Evolutionary conservation across 2,113 vertebrate species (phyloP), one percentile per base, ranked within the genome.

Genomic region (Alligator sinensis): DNA sequence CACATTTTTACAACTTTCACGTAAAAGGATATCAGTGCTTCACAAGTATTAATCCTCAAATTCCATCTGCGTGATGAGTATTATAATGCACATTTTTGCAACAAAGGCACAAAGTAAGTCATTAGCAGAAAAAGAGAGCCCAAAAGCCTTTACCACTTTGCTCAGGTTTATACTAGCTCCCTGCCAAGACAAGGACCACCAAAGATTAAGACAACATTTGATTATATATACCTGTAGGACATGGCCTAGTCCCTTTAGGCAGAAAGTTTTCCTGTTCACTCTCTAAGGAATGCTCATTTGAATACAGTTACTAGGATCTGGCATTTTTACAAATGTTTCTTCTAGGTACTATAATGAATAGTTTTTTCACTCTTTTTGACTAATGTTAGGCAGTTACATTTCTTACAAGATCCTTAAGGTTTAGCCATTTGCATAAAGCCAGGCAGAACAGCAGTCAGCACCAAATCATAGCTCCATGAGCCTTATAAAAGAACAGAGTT

Each of bases 381-480:
- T 17, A 85, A 61, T n/a, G 55, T 57, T 87, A 87, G 18, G 6
- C 7, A 77, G 10, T 12, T 88, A 54, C 21, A 83, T 64, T 80
- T 47, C 57, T n/a, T 94, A 59, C 1, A 80, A 78, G 6, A 25
- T 84, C 19, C 86, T 86, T 77, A 2, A 19, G 17, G 18, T 28
- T 80, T 4, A 88, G 34, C 22, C 77, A 27, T 13, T 57, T 66
- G 34, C 38, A 87, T 5, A 80, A 76, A 55, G 19, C 62, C 27
- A 55, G 28, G n/a, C 24, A 54, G 62, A 81, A 62, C 17, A 66
- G 47, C 15, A 81, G 38, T 55, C 18, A 64, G 22, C n/a, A 72
- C 18, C 59, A 66, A 80, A 88, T 85, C 59, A 85, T 64, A 79
- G 18, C n/a, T 87, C 25, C 78, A 8, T 85, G n/a, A 92, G 30